Evolutionary conservation across 1,140 invertebrate species (phyloP), one percentile per base, ranked within the genome.

Genomic region (Matsumurasca onukii): DNA sequence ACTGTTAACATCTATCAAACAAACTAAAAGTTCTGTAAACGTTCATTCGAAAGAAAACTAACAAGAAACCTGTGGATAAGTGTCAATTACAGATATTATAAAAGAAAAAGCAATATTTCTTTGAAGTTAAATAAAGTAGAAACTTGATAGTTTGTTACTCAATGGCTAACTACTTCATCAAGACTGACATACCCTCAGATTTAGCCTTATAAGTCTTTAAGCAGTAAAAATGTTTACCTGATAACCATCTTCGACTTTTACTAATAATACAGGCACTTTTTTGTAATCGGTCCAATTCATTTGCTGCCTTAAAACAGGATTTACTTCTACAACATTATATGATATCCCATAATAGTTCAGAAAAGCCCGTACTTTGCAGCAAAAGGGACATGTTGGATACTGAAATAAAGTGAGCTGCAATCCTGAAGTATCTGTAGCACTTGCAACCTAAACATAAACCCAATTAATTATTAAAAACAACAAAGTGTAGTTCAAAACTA

Each of bases 321-420:
- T 93, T 0, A 99, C 98, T 85, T 99, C 98, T 17, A 99, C 90
- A 17, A 99, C 85, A 76, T 98, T 90, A 80, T 99, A 99, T 0
- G 93, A 93, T 63, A 99, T 86, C 2, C 97, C 97, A 80, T 92
- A 89, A 76, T 91, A 96, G 81, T 99, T 96, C 2, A 99, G 81
- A 79, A 95, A 94, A 20, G 94, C 90, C 70, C 98, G 85, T 0
- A 98, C 93, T 85, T 99, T 99, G 76, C 96, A 99, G 80, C 98
- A 99, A 80, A 99, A 99, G 31, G 98, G 98, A 80, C 97, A 99
- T 1, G 94, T 97, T 76, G 97, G 92, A 79, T 97, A 99, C 83
- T 99, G 97, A 78, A 91, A 99, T 25, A 99, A 80, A 0, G 92
- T 92, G 20, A 99, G 79, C 73, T 97, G 89, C 55, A 98, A 81